A percentile compares a stretch with the other conserved stretches of the same genome.
Evolutionary conservation across 1,140 invertebrate genomes (phyloP).

Genomic region (Cyphomyrmex costatus): DNA sequence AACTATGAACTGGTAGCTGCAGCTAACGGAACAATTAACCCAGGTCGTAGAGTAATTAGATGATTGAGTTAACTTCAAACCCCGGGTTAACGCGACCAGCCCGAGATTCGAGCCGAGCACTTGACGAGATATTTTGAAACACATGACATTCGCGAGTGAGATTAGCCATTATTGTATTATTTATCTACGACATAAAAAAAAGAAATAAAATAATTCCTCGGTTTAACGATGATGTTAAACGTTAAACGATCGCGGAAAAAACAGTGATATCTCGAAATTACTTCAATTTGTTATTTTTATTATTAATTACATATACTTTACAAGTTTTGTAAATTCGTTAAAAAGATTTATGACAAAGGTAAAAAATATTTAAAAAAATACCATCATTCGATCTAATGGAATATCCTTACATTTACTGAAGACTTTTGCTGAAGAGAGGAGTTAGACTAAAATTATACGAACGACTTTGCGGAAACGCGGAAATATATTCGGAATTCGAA

Average conservation of each 20-base stretch:
- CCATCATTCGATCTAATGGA: slow-evolving; percentile 23
- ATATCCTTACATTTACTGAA: slow-evolving; percentile 29
- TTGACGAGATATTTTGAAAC: slow-evolving; percentile 43
- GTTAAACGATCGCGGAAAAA: not conserved
- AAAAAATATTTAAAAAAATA: not conserved
- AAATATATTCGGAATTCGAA: not conserved
- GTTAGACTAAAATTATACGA: not conserved
- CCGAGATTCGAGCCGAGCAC: slow-evolving; percentile 76
- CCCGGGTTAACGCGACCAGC: slow-evolving; percentile 77
- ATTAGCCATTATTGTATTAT: not conserved
- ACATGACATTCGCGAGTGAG: slow-evolving; percentile 41
- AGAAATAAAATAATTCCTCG: not conserved
- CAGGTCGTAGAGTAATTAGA: slow-evolving; percentile 82
- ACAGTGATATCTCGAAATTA: not conserved
- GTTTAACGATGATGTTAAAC: not conserved
- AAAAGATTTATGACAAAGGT: not conserved
- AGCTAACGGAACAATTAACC: slow-evolving; percentile 84
- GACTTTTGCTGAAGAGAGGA: too few species aligned
- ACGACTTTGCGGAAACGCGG: slow-evolving; percentile 9
- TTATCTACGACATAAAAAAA: not conserved
- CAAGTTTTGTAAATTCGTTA: not conserved
- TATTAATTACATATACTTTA: too few species aligned
- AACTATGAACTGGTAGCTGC: slow-evolving; percentile 62
- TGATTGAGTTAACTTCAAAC: slow-evolving; percentile 84
- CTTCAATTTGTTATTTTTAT: too few species aligned